These are phyloP conservation scores for Antitype chi DNA, from an alignment of 2,888 invertebrate genomes.

Conservation along the genomic window DNA sequence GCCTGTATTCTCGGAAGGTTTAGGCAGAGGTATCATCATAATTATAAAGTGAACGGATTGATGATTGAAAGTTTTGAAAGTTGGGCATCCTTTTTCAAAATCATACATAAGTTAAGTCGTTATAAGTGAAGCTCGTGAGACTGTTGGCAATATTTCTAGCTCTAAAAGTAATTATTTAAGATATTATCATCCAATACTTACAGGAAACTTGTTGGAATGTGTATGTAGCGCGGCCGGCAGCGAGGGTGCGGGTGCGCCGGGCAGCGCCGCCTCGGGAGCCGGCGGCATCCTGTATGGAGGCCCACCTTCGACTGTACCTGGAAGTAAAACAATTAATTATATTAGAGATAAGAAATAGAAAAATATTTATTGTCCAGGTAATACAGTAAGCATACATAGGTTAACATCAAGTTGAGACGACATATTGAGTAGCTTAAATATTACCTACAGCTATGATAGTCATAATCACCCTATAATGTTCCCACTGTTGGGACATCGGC, in stretches of 20 bases:
- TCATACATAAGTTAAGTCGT: neutral
- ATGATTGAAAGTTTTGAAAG: neutral
- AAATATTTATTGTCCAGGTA: no score
- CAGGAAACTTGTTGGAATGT: constrained; percentile 95
- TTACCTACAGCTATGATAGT: no score
- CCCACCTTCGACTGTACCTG: constrained; percentile 82
- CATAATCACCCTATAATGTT: no score
- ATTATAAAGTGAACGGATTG: neutral
- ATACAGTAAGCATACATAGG: no score
- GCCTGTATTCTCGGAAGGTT: no score
- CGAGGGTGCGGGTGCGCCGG: constrained; percentile 89
- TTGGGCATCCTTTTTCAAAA: neutral
- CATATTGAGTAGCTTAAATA: no score
- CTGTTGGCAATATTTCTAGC: neutral
- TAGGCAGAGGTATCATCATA: neutral
- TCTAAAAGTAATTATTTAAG: neutral
- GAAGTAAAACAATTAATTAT: constrained; percentile 10
- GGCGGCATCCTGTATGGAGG: constrained; percentile 93
- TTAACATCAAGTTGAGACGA: no score
- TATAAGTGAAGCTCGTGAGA: neutral
- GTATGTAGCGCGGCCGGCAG: constrained; percentile 91
- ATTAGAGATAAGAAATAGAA: no score
- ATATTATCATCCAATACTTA: constrained; percentile 82
- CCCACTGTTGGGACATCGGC: no score
- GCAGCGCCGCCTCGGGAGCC: constrained; percentile 91